phyloP scores from a whole-genome alignment of 2,797 vertebrate species.

The Falco concolor region DNA sequence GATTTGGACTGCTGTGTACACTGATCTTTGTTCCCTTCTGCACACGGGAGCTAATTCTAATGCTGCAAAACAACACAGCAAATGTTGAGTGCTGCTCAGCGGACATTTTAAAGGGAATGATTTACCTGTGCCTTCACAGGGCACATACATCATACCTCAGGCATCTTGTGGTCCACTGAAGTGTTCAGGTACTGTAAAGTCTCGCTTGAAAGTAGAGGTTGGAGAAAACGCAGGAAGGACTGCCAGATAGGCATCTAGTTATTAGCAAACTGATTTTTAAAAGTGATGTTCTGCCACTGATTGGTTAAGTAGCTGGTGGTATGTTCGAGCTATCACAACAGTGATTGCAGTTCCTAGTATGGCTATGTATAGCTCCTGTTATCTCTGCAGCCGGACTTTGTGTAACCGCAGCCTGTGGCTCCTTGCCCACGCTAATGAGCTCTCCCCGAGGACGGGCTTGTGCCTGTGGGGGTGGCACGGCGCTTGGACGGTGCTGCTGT shows the following conservation, averaged over 20 bases:
- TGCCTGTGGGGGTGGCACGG: conserved; percentile 10
- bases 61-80: neutral
- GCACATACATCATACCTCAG: fast-evolving
- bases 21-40: conserved; percentile 56
- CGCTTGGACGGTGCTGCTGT: neutral
- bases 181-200: neutral
- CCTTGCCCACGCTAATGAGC: conserved; percentile 39
- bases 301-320: conserved; percentile 1
- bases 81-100: neutral
- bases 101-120: neutral
- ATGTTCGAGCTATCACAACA: neutral
- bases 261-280: neutral
- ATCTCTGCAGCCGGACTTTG: conserved; percentile 40
- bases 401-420: conserved; percentile 27
- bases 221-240: neutral
- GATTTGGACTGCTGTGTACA: conserved; percentile 48
- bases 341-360: conserved; percentile 25
- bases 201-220: neutral
- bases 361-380: conserved; percentile 62
- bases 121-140: neutral
- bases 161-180: neutral
- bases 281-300: neutral
- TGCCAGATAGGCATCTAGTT: neutral
- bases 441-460: neutral
- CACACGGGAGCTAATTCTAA: neutral